Conservation (phyloP, 2,797 vertebrate genomes). For the Etheostoma nigrum region DNA sequence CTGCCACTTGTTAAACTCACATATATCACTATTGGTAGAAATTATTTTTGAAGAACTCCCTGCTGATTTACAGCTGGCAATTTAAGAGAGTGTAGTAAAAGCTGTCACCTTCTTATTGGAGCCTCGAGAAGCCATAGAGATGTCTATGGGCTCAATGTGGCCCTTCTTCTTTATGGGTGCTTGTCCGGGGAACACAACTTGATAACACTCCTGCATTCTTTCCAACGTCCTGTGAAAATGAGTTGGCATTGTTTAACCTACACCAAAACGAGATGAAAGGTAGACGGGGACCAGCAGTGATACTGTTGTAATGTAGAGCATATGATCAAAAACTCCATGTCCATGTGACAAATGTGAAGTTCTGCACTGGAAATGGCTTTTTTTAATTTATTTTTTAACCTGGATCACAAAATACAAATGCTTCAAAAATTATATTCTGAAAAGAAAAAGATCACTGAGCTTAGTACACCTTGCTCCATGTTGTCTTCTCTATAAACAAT, state of each 20-base stretch:
- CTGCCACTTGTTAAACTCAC: not conserved
- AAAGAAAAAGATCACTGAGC: not conserved
- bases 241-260: not conserved
- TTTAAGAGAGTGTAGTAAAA: not conserved
- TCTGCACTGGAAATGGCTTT: not conserved
- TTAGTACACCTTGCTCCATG: not conserved
- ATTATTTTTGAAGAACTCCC: no score
- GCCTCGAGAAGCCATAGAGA: conserved; percentile 90
- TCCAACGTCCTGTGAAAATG: conserved; percentile 87
- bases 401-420: not conserved
- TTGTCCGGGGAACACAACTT: conserved; percentile 90
- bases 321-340: not conserved
- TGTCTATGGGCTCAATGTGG: conserved; percentile 89
- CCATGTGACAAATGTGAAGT: not conserved
- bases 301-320: not conserved
- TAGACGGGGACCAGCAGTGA: not conserved
- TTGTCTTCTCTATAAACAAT: not conserved
- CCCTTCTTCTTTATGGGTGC: conserved; percentile 90
- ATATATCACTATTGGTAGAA: not conserved
- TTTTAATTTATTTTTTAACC: not conserved
- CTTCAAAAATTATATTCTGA: not conserved
- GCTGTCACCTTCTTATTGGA: conserved; percentile 94
- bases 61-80: not conserved
- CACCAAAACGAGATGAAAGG: not conserved
- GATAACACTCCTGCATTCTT: conserved; percentile 90